phyloP scores from a whole-genome alignment of 2,888 invertebrate species.

The Arrhopalites spinosus region DNA sequence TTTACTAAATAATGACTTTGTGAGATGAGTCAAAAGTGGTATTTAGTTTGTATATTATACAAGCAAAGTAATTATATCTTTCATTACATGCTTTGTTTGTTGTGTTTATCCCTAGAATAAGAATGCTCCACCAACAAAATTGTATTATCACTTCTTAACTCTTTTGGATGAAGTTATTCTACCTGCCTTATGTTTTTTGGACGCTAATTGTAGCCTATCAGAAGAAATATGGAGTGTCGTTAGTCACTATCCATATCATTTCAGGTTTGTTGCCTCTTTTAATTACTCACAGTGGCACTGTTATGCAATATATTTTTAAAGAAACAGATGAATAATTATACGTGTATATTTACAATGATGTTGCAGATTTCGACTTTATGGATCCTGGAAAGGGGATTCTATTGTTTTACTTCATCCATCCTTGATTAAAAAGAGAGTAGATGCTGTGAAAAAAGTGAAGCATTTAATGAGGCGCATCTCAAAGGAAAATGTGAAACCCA shows the following conservation, averaged over 20 bases:
- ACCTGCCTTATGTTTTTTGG: slow-evolving; percentile 87
- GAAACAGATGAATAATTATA: not conserved
- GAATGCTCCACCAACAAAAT: slow-evolving; percentile 57
- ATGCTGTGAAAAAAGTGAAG: slow-evolving; percentile 87
- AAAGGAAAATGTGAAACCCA: slow-evolving; percentile 97
- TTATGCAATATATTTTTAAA: not conserved
- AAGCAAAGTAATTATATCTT: slow-evolving; percentile 10
- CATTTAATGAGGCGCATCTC: slow-evolving; percentile 96
- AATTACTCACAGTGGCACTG: too few relatives aligned
- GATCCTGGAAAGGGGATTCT: slow-evolving; percentile 94
- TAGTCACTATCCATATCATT: slow-evolving; percentile 83
- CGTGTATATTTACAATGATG: slow-evolving; percentile 6
- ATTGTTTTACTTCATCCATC: slow-evolving; percentile 77
- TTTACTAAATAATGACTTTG: too few relatives aligned
- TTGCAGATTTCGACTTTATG: slow-evolving; percentile 81
- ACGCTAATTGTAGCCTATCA: slow-evolving; percentile 92
- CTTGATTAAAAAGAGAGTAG: slow-evolving; percentile 80
- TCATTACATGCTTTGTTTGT: not conserved
- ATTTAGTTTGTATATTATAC: slow-evolving; percentile 10
- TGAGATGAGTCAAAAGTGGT: too few relatives aligned
- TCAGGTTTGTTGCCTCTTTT: slow-evolving; percentile 62
- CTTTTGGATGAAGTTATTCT: slow-evolving; percentile 86
- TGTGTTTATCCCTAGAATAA: slow-evolving; percentile 13
- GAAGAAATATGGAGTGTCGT: slow-evolving; percentile 94
- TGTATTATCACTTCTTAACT: slow-evolving; percentile 83